Conservation (phyloP, 1,140 invertebrate genomes). For the Neoseiulus cucumeris region DNA sequence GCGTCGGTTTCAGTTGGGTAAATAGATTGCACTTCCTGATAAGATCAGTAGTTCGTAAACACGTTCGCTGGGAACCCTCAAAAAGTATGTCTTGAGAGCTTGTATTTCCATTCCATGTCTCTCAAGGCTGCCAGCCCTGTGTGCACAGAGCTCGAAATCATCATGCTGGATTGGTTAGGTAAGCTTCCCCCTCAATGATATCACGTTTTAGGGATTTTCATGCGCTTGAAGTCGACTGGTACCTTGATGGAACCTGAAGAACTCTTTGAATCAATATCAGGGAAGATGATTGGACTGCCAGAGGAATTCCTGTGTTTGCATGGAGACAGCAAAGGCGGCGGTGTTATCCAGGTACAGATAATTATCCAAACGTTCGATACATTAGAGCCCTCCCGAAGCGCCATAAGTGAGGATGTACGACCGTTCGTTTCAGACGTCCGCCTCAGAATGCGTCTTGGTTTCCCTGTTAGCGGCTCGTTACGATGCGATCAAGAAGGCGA, state of each 20-base stretch:
- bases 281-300: constrained; percentile 63
- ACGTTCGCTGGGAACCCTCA: background rate
- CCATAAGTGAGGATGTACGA: no score
- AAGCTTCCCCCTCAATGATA: constrained; percentile 24
- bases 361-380: no score
- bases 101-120: background rate
- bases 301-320: constrained; percentile 59
- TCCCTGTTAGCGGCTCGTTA: constrained; percentile 84
- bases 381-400: no score
- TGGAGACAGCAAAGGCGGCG: constrained; percentile 65
- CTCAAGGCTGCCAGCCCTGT: constrained; percentile 70
- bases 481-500: constrained; percentile 70
- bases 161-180: constrained; percentile 93
- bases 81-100: constrained; percentile 2
- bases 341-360: constrained; percentile 53
- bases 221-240: no score
- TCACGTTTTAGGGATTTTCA: background rate
- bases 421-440: constrained; percentile 53
- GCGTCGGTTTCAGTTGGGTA: constrained; percentile 97
- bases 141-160: constrained; percentile 88
- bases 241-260: no score
- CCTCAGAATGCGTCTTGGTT: constrained; percentile 90
- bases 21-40: constrained; percentile 21
- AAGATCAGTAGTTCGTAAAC: background rate
- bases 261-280: constrained; percentile 14